Evolutionary conservation across 1,140 invertebrate species (phyloP).

Genomic region (Muscidifurax raptorellus): DNA sequence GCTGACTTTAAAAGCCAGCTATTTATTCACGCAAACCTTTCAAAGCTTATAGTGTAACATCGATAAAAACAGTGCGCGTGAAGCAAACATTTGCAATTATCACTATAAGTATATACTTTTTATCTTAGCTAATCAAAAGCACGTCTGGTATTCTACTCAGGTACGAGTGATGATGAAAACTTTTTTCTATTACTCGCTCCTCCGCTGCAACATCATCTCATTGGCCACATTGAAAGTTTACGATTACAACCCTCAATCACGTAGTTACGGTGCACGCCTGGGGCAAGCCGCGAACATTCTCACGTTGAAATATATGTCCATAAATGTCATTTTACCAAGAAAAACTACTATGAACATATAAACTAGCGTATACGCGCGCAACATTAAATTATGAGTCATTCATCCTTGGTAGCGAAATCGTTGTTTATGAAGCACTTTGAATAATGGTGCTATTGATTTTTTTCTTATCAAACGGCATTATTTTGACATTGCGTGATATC

Average conservation of each 20-base stretch:
- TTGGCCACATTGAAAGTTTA: slow-evolving; percentile 7
- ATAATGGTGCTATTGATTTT: background rate
- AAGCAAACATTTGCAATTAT: no score
- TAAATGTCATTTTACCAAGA: slow-evolving; percentile 2
- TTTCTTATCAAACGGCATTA: background rate
- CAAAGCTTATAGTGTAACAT: no score
- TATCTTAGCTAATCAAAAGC: no score
- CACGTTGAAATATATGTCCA: background rate
- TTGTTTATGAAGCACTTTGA: background rate
- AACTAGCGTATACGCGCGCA: background rate
- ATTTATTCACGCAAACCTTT: no score
- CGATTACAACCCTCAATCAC: background rate
- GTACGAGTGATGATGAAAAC: background rate
- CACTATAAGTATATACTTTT: no score
- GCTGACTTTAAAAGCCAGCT: no score
- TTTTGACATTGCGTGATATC: no score
- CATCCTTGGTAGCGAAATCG: background rate
- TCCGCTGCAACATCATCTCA: background rate
- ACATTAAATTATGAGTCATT: slow-evolving; percentile 4
- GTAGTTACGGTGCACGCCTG: background rate
- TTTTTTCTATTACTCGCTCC: background rate
- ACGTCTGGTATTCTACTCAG: no score
- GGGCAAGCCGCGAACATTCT: background rate
- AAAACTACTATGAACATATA: background rate
- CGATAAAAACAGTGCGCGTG: no score